A percentile compares a stretch with the other conserved stretches of the same genome.
Evolutionary conservation across 2,888 invertebrate genomes (phyloP).

Genomic region (Spatulosminthurus flaviceps): DNA sequence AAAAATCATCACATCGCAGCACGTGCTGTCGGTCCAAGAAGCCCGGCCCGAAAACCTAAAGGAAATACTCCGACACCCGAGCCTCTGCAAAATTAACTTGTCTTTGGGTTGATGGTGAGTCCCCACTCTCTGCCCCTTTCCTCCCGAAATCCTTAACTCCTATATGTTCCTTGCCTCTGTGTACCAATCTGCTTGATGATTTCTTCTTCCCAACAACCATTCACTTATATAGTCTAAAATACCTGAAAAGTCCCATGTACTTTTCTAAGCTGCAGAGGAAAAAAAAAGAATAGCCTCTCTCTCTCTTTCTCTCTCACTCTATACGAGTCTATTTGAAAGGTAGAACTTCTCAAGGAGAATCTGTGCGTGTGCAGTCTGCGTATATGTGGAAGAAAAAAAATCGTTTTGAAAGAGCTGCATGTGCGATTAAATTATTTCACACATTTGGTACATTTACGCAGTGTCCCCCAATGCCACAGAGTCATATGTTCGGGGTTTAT

Average conservation of each 20-base stretch:
- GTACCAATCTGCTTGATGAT: slow-evolving; percentile 8
- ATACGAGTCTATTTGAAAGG: neutral
- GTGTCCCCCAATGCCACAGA: too few relatives aligned
- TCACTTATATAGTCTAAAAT: slow-evolving; percentile 12
- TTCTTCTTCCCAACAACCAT: neutral
- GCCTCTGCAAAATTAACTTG: slow-evolving; percentile 50
- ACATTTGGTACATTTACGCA: too few relatives aligned
- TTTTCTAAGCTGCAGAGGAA: neutral
- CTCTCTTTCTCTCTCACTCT: slow-evolving; percentile 27
- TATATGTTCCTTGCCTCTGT: neutral
- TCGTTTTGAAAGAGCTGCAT: neutral
- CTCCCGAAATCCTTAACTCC: slow-evolving; percentile 10
- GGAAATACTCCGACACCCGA: slow-evolving; percentile 46
- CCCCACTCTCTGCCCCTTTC: slow-evolving; percentile 19
- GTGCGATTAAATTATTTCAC: neutral
- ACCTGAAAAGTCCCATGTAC: slow-evolving; percentile 13
- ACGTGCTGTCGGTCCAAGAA: slow-evolving; percentile 50
- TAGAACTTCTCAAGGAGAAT: slow-evolving; percentile 16
- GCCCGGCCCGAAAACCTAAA: slow-evolving; percentile 44
- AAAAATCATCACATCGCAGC: slow-evolving; percentile 48
- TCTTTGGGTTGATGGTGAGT: slow-evolving; percentile 31
- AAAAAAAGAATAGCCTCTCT: neutral
- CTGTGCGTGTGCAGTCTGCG: neutral
- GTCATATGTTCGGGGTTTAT: too few relatives aligned
- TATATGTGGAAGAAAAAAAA: neutral